phyloP scores from a whole-genome alignment of 2,888 invertebrate species.

The Lithosia quadra region DNA sequence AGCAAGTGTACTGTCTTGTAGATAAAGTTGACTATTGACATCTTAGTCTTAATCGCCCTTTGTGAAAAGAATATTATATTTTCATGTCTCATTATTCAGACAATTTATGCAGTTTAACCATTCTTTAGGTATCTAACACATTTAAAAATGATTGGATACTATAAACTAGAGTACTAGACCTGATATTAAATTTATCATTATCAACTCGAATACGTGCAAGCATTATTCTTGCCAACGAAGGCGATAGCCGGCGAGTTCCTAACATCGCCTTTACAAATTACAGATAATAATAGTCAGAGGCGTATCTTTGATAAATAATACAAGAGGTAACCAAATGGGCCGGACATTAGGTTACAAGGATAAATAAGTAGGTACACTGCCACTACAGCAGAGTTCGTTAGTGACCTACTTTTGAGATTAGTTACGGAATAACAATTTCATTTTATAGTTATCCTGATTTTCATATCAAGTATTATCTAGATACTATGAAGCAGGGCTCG shows the following conservation, averaged over 20 bases:
- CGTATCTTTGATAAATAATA: constrained; percentile 30
- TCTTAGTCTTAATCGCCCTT: too few species aligned
- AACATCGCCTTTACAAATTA: constrained; percentile 26
- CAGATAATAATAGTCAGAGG: constrained; percentile 23
- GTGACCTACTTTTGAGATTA: constrained; percentile 29
- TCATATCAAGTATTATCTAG: constrained; percentile 21
- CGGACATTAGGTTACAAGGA: constrained; percentile 29
- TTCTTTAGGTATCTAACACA: not conserved
- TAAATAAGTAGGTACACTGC: constrained; percentile 33
- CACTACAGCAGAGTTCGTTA: constrained; percentile 26
- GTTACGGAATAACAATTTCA: constrained; percentile 20
- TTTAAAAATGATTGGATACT: not conserved
- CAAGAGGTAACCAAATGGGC: constrained; percentile 22
- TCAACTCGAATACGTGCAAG: constrained; percentile 10
- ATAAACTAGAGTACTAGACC: not conserved
- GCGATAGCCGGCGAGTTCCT: constrained; percentile 14
- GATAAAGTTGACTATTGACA: too few species aligned
- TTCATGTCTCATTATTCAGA: too few species aligned
- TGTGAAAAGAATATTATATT: too few species aligned
- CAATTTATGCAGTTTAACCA: not conserved
- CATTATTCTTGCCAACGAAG: constrained; percentile 20
- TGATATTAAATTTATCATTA: constrained; percentile 12
- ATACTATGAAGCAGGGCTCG: too few species aligned
- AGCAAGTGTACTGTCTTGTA: too few species aligned
- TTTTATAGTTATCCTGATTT: constrained; percentile 28